Conservation (phyloP, 2,888 invertebrate species). For the Plebejus melissa region DNA sequence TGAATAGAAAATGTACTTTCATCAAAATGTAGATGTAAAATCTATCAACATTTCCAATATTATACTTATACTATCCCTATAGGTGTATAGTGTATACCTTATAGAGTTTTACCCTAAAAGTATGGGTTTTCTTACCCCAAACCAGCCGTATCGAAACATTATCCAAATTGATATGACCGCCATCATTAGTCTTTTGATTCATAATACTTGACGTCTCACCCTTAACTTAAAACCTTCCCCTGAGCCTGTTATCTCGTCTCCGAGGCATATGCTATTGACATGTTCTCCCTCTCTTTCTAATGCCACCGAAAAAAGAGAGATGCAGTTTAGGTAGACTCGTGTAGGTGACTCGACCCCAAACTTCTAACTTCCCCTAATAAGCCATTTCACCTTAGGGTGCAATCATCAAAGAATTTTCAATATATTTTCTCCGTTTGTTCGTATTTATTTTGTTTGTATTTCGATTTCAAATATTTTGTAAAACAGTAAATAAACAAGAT, state of each 20-base stretch:
- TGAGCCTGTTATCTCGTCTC: slow-evolving; percentile 56
- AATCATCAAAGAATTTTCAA: slow-evolving; percentile 47
- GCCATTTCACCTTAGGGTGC: slow-evolving; percentile 71
- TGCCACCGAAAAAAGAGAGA: slow-evolving; percentile 42
- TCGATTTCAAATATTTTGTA: not conserved
- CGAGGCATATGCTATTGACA: slow-evolving; percentile 48
- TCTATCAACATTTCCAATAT: not conserved
- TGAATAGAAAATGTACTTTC: no score
- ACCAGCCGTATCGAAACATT: slow-evolving; percentile 42
- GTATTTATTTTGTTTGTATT: slow-evolving; percentile 9
- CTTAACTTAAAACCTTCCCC: slow-evolving; percentile 60
- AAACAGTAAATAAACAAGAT: not conserved
- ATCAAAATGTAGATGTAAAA: not conserved
- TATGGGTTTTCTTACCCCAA: slow-evolving; percentile 21
- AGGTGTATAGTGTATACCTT: not conserved
- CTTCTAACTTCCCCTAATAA: slow-evolving; percentile 77
- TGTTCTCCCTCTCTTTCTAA: slow-evolving; percentile 47
- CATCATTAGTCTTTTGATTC: slow-evolving; percentile 54
- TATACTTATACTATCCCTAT: not conserved
- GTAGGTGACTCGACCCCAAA: slow-evolving; percentile 69
- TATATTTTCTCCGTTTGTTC: slow-evolving; percentile 4
- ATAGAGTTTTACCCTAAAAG: not conserved
- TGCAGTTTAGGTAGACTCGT: slow-evolving; percentile 52
- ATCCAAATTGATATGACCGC: slow-evolving; percentile 61
- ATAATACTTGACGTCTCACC: slow-evolving; percentile 67